phyloP scores from a whole-genome alignment of 2,888 invertebrate species.

The Meta bourneti region DNA sequence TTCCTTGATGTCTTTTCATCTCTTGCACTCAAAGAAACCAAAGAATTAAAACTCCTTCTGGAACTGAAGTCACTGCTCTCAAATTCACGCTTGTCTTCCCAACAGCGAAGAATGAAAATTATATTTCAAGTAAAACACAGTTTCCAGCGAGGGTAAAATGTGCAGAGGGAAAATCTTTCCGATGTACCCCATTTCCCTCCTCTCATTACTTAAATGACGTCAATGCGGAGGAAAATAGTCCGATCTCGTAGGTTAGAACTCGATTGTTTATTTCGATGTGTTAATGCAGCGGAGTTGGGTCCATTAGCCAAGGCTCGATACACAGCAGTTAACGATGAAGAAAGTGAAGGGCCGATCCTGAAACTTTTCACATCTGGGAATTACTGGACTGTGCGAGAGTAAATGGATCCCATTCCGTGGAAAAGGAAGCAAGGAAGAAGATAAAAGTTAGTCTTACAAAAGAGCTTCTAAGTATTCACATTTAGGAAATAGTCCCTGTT shows the following conservation, averaged over 20 bases:
- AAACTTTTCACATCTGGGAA: conserved; percentile 47
- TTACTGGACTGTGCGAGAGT: conserved; percentile 25
- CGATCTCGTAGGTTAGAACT: background rate
- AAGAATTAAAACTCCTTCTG: too few species aligned
- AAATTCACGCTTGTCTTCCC: too few species aligned
- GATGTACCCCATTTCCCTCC: conserved; percentile 23
- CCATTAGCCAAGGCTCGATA: conserved; percentile 41
- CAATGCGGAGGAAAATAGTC: conserved; percentile 32
- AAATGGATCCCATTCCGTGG: conserved; percentile 23
- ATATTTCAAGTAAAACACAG: too few species aligned
- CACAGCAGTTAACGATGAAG: conserved; percentile 29
- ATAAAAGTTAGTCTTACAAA: conserved; percentile 46
- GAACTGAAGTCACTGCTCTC: too few species aligned
- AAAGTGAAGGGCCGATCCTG: background rate
- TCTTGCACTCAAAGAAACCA: too few species aligned
- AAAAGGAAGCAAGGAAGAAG: conserved; percentile 15
- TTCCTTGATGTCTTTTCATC: too few species aligned
- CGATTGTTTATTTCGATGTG: conserved; percentile 59
- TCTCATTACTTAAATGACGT: conserved; percentile 53
- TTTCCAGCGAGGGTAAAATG: too few species aligned
- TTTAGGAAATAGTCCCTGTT: conserved; percentile 10
- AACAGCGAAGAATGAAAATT: too few species aligned
- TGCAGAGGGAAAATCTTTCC: background rate
- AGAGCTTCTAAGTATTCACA: conserved; percentile 13
- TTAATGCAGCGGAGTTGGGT: conserved; percentile 39